Conservation (phyloP, 2,888 invertebrate genomes). For the Helicoverpa assulta region DNA sequence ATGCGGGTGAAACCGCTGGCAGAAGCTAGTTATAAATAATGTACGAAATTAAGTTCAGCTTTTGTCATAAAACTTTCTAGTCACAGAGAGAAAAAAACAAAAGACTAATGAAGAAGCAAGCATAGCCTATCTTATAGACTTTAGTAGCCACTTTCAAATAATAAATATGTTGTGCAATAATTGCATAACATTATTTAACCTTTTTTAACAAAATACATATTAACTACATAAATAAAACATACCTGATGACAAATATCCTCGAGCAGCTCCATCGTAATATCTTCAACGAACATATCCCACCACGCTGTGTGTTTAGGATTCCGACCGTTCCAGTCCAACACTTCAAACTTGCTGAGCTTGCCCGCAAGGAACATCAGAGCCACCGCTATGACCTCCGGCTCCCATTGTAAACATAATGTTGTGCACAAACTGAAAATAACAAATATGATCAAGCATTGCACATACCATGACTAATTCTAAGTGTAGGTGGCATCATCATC, state of each 20-base stretch:
- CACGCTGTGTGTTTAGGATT: conserved; percentile 94
- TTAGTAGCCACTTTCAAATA: too few species aligned
- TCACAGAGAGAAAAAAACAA: too few species aligned
- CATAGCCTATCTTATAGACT: too few species aligned
- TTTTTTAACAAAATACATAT: too few species aligned
- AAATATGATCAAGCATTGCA: background rate
- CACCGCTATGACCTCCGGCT: conserved; percentile 99
- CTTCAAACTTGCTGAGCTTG: conserved; percentile 98
- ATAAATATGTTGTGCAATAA: too few species aligned
- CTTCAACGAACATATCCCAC: conserved; percentile 99
- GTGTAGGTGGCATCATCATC: too few species aligned
- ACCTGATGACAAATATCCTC: conserved; percentile 99
- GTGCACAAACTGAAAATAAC: conserved; percentile 94
- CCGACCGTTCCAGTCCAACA: conserved; percentile 97
- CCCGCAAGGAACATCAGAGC: conserved; percentile 99
- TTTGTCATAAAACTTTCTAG: too few species aligned
- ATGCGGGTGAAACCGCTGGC: too few species aligned
- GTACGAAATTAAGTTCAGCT: too few species aligned
- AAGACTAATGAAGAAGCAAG: too few species aligned
- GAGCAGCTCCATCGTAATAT: conserved; percentile 97
- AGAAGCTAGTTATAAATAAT: too few species aligned
- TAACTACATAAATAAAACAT: background rate
- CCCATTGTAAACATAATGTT: conserved; percentile 99
- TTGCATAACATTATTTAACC: too few species aligned
- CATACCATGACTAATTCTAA: background rate